Conservation (phyloP, 2,797 vertebrate species). For the Harpagifer antarcticus region DNA sequence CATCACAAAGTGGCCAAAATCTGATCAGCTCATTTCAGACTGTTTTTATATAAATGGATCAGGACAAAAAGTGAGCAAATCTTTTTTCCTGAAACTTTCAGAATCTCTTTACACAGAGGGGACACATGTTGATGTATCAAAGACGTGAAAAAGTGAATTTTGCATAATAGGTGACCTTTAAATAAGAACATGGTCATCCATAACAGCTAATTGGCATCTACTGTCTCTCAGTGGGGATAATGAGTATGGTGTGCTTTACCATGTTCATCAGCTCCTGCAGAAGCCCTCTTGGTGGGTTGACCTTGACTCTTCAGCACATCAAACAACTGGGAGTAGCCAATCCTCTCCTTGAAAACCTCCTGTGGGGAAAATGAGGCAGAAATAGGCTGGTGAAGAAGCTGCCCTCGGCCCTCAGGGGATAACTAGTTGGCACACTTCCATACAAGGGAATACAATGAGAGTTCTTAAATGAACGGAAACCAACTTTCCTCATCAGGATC, state of each 20-base stretch:
- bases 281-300: slow-evolving; percentile 90
- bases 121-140: too few species aligned
- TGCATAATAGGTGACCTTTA: too few species aligned
- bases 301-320: slow-evolving; percentile 96
- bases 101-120: too few species aligned
- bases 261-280: slow-evolving; percentile 97
- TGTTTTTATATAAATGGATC: too few species aligned
- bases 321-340: slow-evolving; percentile 93
- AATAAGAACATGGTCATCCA: slow-evolving; percentile 27
- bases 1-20: too few species aligned
- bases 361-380: slow-evolving; percentile 72
- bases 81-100: too few species aligned
- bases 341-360: slow-evolving; percentile 99
- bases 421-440: slow-evolving; percentile 69
- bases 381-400: slow-evolving; percentile 68
- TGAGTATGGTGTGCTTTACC: slow-evolving; percentile 82
- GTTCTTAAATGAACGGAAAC: slow-evolving; percentile 35
- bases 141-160: too few species aligned
- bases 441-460: slow-evolving; percentile 46
- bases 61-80: too few species aligned
- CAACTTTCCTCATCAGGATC: slow-evolving; percentile 25
- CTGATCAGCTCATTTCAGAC: too few species aligned
- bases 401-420: slow-evolving; percentile 53
- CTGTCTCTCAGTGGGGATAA: slow-evolving; percentile 26
- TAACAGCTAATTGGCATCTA: slow-evolving; percentile 28